Evolutionary conservation across 1,140 invertebrate genomes (phyloP).

Genomic region (Drosophila subpulchrella): DNA sequence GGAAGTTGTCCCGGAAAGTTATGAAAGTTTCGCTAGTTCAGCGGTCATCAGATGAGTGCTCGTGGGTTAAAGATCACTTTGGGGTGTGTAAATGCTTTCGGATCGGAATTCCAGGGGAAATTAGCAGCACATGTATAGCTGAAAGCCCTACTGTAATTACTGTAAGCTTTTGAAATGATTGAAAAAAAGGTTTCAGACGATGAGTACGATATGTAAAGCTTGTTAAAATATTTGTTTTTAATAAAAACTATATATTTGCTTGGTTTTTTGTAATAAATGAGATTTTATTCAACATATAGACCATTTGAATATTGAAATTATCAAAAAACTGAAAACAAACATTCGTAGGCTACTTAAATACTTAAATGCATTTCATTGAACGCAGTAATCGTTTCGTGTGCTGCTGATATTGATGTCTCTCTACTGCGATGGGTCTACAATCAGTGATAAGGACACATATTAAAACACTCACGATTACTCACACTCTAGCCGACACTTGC

Average conservation of each 20-base stretch:
- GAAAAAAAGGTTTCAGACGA: no score
- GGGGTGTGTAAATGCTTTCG: not conserved
- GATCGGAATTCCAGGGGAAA: not conserved
- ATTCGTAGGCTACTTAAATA: constrained; percentile 62
- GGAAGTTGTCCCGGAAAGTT: constrained; percentile 35
- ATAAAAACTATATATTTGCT: not conserved
- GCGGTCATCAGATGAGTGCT: constrained; percentile 38
- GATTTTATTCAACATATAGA: constrained; percentile 60
- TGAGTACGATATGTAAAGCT: no score
- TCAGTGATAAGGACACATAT: constrained; percentile 32
- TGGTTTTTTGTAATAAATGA: constrained; percentile 53
- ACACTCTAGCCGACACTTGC: constrained; percentile 35
- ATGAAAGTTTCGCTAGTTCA: constrained; percentile 44
- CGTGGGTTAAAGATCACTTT: constrained; percentile 20
- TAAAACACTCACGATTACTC: constrained; percentile 16
- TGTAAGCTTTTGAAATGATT: not conserved
- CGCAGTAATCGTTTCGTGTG: constrained; percentile 50
- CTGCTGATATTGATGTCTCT: constrained; percentile 24
- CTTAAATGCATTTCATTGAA: constrained; percentile 60
- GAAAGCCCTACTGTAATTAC: not conserved
- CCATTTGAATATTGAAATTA: constrained; percentile 50
- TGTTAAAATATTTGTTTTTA: not conserved
- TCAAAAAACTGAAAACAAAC: constrained; percentile 41
- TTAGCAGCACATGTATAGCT: not conserved
- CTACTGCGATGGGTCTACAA: constrained; percentile 25